phyloP scores from a whole-genome alignment of 2,113 vertebrate species.

The Panurus biarmicus region DNA sequence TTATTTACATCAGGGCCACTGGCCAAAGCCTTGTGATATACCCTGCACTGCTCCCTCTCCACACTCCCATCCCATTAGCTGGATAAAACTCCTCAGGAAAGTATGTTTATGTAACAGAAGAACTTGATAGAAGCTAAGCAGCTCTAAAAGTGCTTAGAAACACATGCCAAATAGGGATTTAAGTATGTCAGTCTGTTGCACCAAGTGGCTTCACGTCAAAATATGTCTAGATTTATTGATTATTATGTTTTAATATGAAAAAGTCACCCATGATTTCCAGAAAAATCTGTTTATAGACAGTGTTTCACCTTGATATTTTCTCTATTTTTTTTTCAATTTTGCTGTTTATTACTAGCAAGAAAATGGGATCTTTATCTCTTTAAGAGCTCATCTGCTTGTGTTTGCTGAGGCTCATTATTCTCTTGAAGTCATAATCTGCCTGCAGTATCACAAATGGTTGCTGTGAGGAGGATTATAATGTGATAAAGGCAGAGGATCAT shows the following conservation, averaged over 20 bases:
- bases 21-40: not conserved
- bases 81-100: conserved; percentile 33
- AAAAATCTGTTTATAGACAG: not conserved
- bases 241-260: not conserved
- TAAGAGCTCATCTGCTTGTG: conserved; percentile 50
- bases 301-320: not conserved
- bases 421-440: conserved; percentile 57
- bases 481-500: conserved; percentile 11
- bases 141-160: conserved; percentile 49
- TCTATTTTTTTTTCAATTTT: not conserved
- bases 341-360: not conserved
- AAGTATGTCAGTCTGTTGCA: not conserved
- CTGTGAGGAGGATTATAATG: conserved; percentile 47
- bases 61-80: not conserved
- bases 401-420: conserved; percentile 31
- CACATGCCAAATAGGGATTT: conserved; percentile 41
- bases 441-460: conserved; percentile 23
- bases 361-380: conserved; percentile 44
- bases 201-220: not conserved
- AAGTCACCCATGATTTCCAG: not conserved
- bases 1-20: not conserved
- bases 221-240: not conserved
- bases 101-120: conserved; percentile 54
- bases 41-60: not conserved
- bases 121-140: conserved; percentile 45